Conservation (phyloP, 2,113 vertebrate species). For the Rhabdomys dilectus region DNA sequence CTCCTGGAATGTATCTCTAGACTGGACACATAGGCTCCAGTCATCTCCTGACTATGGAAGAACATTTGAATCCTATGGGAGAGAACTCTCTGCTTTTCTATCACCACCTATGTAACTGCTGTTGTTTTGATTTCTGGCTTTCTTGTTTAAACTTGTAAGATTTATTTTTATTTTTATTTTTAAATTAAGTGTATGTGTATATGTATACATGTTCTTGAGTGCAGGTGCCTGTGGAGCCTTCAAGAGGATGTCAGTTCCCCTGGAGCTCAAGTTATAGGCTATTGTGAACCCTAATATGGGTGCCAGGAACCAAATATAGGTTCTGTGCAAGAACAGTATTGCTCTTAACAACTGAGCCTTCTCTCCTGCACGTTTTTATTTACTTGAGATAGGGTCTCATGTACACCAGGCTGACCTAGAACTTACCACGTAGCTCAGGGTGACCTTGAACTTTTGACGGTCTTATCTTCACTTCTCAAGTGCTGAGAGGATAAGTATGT, state of each 20-base stretch:
- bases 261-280: background rate
- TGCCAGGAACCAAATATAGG: background rate
- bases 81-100: background rate
- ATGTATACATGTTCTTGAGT: no score
- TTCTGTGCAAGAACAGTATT: background rate
- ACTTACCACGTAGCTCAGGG: background rate
- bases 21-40: background rate
- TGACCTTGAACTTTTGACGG: background rate
- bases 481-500: background rate
- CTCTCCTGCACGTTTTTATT: background rate
- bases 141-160: background rate
- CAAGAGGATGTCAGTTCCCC: background rate
- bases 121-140: background rate
- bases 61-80: background rate
- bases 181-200: background rate
- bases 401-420: background rate
- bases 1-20: background rate
- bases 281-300: background rate
- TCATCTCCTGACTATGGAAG: background rate
- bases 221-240: background rate
- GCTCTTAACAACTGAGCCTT: background rate
- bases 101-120: background rate
- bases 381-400: background rate
- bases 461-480: background rate
- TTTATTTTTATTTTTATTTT: background rate